Evolutionary conservation across 1,140 invertebrate species (phyloP), one percentile per base, ranked within the genome.

Genomic region (Anadara kagoshimensis): DNA sequence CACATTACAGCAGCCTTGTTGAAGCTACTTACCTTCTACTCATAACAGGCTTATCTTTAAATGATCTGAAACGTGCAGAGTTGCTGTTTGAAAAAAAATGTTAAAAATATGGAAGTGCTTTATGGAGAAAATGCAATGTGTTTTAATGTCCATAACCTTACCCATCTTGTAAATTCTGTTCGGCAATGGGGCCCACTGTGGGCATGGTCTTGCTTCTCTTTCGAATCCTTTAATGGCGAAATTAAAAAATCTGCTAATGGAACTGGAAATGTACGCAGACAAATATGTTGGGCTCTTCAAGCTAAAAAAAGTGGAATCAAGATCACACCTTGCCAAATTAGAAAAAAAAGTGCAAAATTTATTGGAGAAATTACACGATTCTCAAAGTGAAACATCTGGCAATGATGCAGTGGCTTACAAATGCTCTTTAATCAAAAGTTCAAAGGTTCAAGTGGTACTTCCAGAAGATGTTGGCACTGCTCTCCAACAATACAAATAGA

Each of bases 201-300:
- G 65, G 53, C 53, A 43, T 67, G 47, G 43, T 67, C 65, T 8
- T 67, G 65, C 18, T 57, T 67, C 29, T 45, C 29, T 11, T 67
- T 56, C n/a, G 65, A 67, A n/a, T 67, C 65, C 10, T 67, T 54
- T n/a, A 67, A 67, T 57, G 65, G 65, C 12, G 65, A 67, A 18
- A 56, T 67, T 36, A 49, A 43, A 44, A 57, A 57, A 44, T n/a
- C n/a, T n/a, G 36, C 29, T 18, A 45, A 64, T 57, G 65, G 65
- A 56, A 56, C 20, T 7, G 65, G 63, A 54, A 57, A 67, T 56
- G 53, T 67, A 1, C 57, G 53, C 57, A 49, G 18, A 43, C 14
- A 57, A 20, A 57, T 57, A 0, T 56, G 56, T 16, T 67, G 65
- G 65, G 51, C 65, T 0, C 10, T 57, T n/a, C n/a, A n/a, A n/a